A percentile compares a stretch with the other conserved stretches of the same genome.
These are phyloP conservation scores for Chrysolina haemoptera DNA, from an alignment of 2,888 invertebrate genomes.

Conservation along the genomic window DNA sequence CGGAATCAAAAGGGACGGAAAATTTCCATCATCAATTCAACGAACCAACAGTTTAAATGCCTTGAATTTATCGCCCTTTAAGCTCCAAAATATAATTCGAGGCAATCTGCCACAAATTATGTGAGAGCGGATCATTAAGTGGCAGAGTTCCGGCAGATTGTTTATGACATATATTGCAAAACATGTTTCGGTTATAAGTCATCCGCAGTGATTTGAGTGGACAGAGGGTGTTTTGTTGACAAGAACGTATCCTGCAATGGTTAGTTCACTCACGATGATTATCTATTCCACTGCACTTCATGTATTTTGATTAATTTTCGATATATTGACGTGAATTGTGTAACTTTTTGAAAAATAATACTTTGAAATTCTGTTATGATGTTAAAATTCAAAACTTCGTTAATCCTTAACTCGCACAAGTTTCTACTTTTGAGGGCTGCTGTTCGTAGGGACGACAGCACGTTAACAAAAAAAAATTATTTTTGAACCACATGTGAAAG, in stretches of 20 bases:
- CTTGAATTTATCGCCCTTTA: not conserved
- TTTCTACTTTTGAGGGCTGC: too few relatives aligned
- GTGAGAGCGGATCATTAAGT: not conserved
- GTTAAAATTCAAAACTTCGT: too few relatives aligned
- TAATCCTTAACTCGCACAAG: too few relatives aligned
- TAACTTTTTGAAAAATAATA: too few relatives aligned
- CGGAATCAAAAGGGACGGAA: not conserved
- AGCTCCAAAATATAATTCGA: not conserved
- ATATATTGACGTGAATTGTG: too few relatives aligned
- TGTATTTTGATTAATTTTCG: too few relatives aligned
- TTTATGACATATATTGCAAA: not conserved
- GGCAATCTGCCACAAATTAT: conserved; percentile 7
- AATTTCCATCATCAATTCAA: not conserved
- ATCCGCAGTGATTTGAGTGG: not conserved
- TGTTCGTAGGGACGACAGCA: too few relatives aligned
- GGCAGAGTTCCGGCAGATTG: not conserved
- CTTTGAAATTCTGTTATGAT: too few relatives aligned
- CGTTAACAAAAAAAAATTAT: too few relatives aligned
- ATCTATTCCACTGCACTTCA: too few relatives aligned
- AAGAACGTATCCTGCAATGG: not conserved
- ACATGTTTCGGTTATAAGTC: conserved; percentile 1
- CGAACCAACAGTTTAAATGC: not conserved
- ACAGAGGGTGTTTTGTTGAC: not conserved
- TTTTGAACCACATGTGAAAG: too few relatives aligned
- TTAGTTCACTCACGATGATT: too few relatives aligned